phyloP scores from a whole-genome alignment of 2,888 invertebrate genomes.

The Chaetogeoica ovagalla region DNA sequence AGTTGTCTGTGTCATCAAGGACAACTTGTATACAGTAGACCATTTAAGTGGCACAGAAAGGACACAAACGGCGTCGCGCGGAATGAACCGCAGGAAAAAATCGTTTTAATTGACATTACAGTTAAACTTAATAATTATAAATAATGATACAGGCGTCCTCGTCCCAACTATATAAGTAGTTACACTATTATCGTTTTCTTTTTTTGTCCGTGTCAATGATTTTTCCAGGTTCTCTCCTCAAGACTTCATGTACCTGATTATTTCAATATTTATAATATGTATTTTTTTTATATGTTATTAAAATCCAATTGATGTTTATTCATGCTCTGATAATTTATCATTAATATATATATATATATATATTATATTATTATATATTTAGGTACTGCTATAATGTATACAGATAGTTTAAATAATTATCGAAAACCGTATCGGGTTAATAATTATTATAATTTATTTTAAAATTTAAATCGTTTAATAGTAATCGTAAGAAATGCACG shows the following conservation, averaged over 20 bases:
- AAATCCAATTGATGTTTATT: neutral
- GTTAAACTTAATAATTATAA: neutral
- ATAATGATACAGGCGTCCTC: neutral
- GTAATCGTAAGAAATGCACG: neutral
- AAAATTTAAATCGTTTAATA: neutral
- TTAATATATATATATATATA: too few species aligned
- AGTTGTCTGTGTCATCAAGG: slow-evolving; percentile 25
- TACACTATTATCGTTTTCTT: neutral
- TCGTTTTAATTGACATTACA: slow-evolving; percentile 19
- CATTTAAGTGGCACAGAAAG: neutral
- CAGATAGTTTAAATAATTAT: neutral
- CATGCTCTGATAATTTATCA: too few species aligned
- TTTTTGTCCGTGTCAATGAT: neutral
- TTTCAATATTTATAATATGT: neutral
- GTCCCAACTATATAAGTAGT: neutral
- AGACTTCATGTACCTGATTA: neutral
- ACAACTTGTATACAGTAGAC: neutral
- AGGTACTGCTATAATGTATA: neutral
- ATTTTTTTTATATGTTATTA: neutral
- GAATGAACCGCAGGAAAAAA: slow-evolving; percentile 27
- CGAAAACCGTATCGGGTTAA: neutral
- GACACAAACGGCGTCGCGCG: slow-evolving; percentile 17
- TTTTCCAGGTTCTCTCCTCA: neutral
- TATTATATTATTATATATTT: neutral
- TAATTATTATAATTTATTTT: neutral